Conservation (phyloP, 2,888 invertebrate genomes). For the Brachyopa scutellaris region DNA sequence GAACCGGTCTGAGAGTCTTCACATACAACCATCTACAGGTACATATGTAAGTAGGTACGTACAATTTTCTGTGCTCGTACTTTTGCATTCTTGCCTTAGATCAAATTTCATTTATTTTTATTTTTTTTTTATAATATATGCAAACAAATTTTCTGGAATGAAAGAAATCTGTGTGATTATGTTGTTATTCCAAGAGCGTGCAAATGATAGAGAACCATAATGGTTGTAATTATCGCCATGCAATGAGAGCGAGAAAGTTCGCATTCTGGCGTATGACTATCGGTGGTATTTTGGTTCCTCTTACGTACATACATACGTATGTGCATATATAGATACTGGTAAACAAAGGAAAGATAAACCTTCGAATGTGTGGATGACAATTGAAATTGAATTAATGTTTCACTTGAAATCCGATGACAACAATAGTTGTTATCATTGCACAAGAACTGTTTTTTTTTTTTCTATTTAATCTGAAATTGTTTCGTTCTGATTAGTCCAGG, state of each 20-base stretch:
- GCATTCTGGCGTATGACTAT: conserved; percentile 11
- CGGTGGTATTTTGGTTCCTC: conserved; percentile 13
- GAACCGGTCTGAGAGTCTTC: conserved; percentile 33
- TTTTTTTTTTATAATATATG: not conserved
- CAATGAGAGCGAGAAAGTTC: not conserved
- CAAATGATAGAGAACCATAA: conserved; percentile 42
- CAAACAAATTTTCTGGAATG: not conserved
- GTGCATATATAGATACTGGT: not conserved
- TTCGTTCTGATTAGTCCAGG: not conserved
- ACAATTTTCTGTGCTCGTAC: conserved; percentile 10
- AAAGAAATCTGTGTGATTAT: conserved; percentile 27
- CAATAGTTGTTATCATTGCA: conserved; percentile 1
- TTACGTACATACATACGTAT: too few relatives aligned
- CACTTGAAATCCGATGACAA: conserved; percentile 18
- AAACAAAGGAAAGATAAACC: conserved; percentile 14
- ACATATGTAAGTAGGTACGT: not conserved
- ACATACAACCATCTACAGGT: conserved; percentile 16
- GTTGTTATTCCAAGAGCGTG: conserved; percentile 52
- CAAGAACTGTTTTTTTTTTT: not conserved
- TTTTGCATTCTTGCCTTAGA: conserved; percentile 35
- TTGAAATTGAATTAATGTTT: conserved; percentile 9
- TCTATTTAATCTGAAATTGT: conserved; percentile 10
- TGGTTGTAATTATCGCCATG: conserved; percentile 41
- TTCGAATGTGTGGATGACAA: conserved; percentile 7
- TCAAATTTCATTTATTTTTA: conserved; percentile 39